phyloP scores from a whole-genome alignment of 2,888 invertebrate species.

The Harpalus rubripes region DNA sequence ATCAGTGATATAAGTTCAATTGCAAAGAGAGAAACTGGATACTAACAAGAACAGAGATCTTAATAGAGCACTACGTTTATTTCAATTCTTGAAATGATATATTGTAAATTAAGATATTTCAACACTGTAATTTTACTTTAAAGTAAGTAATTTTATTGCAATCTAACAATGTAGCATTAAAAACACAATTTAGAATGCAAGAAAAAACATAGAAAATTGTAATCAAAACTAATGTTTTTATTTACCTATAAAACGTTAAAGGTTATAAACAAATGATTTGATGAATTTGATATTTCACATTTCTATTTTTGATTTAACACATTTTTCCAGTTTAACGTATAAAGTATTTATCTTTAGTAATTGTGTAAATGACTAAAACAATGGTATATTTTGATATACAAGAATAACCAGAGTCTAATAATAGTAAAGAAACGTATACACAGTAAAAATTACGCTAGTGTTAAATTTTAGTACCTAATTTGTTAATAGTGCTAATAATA shows the following conservation, averaged over 20 bases:
- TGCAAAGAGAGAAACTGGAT: constrained; percentile 39
- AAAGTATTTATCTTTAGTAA: too few relatives aligned
- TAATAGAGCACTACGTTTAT: constrained; percentile 1
- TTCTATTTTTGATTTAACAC: too few relatives aligned
- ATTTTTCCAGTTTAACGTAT: too few relatives aligned
- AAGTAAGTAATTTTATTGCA: neutral
- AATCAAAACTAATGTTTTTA: neutral
- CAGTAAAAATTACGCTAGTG: too few relatives aligned
- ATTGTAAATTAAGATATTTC: neutral
- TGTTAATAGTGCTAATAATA: too few relatives aligned
- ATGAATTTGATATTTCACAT: too few relatives aligned
- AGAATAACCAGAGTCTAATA: too few relatives aligned
- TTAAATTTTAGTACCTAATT: too few relatives aligned
- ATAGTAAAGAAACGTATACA: too few relatives aligned
- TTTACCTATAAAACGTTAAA: neutral
- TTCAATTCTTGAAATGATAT: neutral
- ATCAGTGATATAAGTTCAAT: constrained; percentile 32
- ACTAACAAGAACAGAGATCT: constrained; percentile 32
- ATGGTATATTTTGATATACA: too few relatives aligned
- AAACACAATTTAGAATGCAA: neutral
- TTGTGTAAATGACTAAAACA: too few relatives aligned
- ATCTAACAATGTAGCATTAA: neutral
- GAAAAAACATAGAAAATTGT: neutral
- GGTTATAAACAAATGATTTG: too few relatives aligned
- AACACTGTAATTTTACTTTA: neutral